A percentile compares a stretch with the other conserved stretches of the same genome.
phyloP scores from a whole-genome alignment of 1,140 invertebrate species.

The Conus ventricosus region DNA sequence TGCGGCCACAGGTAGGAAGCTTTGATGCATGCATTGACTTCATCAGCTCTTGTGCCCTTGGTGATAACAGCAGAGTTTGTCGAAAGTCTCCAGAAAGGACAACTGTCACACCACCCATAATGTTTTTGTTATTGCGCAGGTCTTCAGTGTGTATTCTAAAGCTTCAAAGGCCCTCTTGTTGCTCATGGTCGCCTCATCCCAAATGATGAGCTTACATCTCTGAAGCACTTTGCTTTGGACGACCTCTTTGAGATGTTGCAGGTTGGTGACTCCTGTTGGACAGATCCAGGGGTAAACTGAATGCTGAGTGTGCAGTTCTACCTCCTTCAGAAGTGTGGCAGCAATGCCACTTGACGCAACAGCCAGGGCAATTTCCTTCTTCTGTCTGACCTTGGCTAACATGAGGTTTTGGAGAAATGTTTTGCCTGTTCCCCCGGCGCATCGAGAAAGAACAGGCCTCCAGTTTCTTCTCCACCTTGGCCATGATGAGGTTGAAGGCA shows the following conservation, averaged over 20 bases:
- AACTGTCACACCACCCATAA: constrained; percentile 50
- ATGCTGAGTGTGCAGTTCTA: constrained; percentile 48
- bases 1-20: not conserved
- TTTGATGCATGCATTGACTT: constrained; percentile 59
- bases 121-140: constrained; percentile 25
- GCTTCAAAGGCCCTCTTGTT: constrained; percentile 47
- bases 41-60: constrained; percentile 21
- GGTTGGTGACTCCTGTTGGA: constrained; percentile 26
- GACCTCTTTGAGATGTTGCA: constrained; percentile 6
- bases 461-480: not conserved
- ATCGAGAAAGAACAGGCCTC: constrained; percentile 13
- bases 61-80: constrained; percentile 35
- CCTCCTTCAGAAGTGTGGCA: constrained; percentile 54
- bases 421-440: not conserved
- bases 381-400: not conserved
- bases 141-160: constrained; percentile 52
- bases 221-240: not conserved
- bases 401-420: constrained; percentile 16
- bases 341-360: constrained; percentile 63
- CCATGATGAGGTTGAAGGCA: not conserved
- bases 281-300: constrained; percentile 43
- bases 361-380: constrained; percentile 5
- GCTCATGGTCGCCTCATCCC: constrained; percentile 62
- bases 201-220: constrained; percentile 49
- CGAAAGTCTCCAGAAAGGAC: constrained; percentile 56